Evolutionary conservation across 2,113 vertebrate species (phyloP).

Genomic region (Enhydra lutris): DNA sequence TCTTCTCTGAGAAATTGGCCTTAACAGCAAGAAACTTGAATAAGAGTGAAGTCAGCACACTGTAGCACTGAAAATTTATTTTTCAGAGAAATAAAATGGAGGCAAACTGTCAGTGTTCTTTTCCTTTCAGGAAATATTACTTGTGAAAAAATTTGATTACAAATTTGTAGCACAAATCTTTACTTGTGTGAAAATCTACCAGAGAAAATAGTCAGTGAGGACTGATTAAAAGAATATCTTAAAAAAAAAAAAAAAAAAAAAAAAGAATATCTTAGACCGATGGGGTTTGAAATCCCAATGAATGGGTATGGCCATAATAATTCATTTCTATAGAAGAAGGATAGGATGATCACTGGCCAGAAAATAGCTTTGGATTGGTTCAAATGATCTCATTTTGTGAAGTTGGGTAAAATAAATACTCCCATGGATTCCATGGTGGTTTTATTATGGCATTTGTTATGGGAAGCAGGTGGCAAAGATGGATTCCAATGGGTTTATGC

Average conservation of each 20-base stretch:
- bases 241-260: too few species aligned
- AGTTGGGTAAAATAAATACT: not conserved
- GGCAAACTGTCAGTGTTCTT: not conserved
- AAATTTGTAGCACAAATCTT: not conserved
- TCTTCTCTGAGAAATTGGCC: not conserved
- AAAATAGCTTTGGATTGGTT: not conserved
- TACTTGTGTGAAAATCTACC: not conserved
- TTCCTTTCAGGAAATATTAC: conserved; percentile 7
- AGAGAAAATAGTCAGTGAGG: not conserved
- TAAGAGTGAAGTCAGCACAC: not conserved
- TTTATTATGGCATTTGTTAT: not conserved
- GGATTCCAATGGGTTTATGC: not conserved
- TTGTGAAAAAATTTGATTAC: not conserved
- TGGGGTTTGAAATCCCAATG: not conserved
- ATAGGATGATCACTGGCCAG: not conserved
- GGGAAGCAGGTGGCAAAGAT: not conserved
- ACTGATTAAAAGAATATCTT: not conserved
- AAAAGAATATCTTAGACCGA: not conserved
- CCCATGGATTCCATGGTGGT: not conserved
- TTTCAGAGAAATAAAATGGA: not conserved
- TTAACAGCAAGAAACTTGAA: not conserved
- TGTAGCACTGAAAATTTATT: not conserved
- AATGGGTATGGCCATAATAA: not conserved
- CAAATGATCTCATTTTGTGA: not conserved
- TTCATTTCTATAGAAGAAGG: conserved; percentile 10